phyloP scores from a whole-genome alignment of 1,140 invertebrate species.

The Pseudomyrmex concolor region DNA sequence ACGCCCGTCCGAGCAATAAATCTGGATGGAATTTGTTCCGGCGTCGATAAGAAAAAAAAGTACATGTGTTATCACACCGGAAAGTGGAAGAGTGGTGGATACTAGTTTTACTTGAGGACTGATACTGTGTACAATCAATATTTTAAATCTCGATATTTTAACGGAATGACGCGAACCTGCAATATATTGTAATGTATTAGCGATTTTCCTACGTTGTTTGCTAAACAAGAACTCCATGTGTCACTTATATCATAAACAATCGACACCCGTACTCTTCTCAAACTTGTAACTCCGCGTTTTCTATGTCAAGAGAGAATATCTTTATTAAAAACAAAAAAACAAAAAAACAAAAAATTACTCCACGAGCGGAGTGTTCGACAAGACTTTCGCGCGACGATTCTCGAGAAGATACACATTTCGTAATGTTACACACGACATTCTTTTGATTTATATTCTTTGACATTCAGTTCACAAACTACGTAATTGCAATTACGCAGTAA shows the following conservation, averaged over 20 bases:
- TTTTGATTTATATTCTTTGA: too few species aligned
- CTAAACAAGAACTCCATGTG: not conserved
- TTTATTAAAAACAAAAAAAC: conserved; percentile 26
- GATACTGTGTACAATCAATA: not conserved
- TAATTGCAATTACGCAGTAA: too few species aligned
- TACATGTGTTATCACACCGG: not conserved
- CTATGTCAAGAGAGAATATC: not conserved
- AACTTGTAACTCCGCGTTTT: conserved; percentile 5
- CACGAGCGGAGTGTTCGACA: too few species aligned
- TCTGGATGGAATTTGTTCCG: not conserved
- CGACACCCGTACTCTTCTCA: not conserved
- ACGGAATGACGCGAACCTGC: conserved; percentile 6
- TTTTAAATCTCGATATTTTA: conserved; percentile 15
- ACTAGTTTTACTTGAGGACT: not conserved
- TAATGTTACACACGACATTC: too few species aligned
- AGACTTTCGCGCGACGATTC: conserved; percentile 18
- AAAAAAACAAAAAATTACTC: not conserved
- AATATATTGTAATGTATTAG: conserved; percentile 14
- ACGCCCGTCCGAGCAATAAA: conserved; percentile 16
- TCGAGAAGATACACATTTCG: not conserved
- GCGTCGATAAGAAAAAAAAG: conserved; percentile 3
- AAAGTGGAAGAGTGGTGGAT: conserved; percentile 8
- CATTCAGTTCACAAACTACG: too few species aligned
- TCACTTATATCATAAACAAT: not conserved
- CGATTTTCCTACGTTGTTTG: conserved; percentile 31